Conservation (phyloP, 23 tunicate species). For the Diplosoma virens region DNA sequence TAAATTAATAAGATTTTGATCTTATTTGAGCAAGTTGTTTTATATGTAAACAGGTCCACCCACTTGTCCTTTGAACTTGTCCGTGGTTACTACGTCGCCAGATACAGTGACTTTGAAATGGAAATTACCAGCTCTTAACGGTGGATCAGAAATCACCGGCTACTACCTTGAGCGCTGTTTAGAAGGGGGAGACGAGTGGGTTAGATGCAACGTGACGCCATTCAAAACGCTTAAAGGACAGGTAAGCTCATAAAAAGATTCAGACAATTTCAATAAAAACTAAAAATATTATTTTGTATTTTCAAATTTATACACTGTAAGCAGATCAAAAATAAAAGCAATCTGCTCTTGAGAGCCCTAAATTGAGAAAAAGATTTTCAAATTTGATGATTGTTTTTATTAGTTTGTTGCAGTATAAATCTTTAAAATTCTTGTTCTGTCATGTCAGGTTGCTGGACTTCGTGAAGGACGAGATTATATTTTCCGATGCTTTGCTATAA, state of each 20-base stretch:
- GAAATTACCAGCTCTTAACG: conserved; percentile 76
- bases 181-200: conserved; percentile 92
- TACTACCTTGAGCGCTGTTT: conserved; percentile 87
- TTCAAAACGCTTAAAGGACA: conserved; percentile 48
- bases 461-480: conserved; percentile 81
- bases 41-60: conserved; percentile 50
- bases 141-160: conserved; percentile 75
- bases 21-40: too few relatives aligned
- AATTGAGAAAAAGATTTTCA: too few relatives aligned
- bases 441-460: conserved; percentile 64
- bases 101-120: conserved; percentile 59
- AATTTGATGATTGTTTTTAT: too few relatives aligned
- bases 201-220: conserved; percentile 76
- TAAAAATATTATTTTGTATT: neutral
- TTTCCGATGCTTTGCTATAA: conserved; percentile 75
- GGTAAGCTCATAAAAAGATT: conserved; percentile 16
- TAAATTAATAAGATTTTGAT: too few relatives aligned
- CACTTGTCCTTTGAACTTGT: conserved; percentile 56
- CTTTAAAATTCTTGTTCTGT: too few relatives aligned
- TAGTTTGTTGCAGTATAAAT: too few relatives aligned
- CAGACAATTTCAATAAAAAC: neutral
- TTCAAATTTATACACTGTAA: too few relatives aligned
- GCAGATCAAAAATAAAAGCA: too few relatives aligned
- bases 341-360: too few relatives aligned
- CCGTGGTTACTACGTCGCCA: conserved; percentile 34